phyloP scores from a whole-genome alignment of 2,113 vertebrate species.

The Desmodus rotundus region DNA sequence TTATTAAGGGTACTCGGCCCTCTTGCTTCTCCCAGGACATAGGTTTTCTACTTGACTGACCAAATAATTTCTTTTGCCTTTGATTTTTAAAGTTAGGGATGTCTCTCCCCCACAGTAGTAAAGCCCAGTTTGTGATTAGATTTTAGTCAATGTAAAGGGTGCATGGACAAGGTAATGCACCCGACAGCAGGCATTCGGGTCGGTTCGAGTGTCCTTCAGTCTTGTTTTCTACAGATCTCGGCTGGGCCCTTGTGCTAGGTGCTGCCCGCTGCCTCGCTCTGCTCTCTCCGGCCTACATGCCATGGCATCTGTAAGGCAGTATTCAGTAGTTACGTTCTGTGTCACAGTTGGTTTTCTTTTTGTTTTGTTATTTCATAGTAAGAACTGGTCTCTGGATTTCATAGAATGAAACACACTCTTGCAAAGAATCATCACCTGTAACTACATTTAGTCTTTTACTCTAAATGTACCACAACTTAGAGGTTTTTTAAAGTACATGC shows the following conservation, averaged over 20 bases:
- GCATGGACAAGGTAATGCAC: not conserved
- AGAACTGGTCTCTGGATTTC: not conserved
- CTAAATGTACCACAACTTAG: not conserved
- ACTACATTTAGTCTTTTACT: not conserved
- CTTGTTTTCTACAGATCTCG: not conserved
- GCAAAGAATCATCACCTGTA: not conserved
- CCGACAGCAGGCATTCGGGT: not conserved
- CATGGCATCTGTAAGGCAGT: not conserved
- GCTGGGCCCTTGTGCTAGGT: too few species aligned
- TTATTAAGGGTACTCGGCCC: not conserved
- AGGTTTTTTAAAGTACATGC: not conserved
- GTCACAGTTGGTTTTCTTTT: not conserved
- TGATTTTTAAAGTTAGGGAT: not conserved
- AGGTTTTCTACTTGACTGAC: not conserved
- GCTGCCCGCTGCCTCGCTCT: not conserved
- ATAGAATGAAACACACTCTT: not conserved
- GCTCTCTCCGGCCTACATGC: fast-evolving
- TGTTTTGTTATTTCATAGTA: not conserved
- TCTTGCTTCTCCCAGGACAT: not conserved
- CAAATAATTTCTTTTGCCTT: not conserved
- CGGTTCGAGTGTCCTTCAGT: not conserved
- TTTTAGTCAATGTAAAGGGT: fast-evolving
- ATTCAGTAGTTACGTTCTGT: not conserved
- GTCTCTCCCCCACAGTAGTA: not conserved
- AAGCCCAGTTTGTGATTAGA: not conserved